These are phyloP conservation scores for Rallus crepitans DNA, from an alignment of 2,797 vertebrate species.

Conservation along the genomic window DNA sequence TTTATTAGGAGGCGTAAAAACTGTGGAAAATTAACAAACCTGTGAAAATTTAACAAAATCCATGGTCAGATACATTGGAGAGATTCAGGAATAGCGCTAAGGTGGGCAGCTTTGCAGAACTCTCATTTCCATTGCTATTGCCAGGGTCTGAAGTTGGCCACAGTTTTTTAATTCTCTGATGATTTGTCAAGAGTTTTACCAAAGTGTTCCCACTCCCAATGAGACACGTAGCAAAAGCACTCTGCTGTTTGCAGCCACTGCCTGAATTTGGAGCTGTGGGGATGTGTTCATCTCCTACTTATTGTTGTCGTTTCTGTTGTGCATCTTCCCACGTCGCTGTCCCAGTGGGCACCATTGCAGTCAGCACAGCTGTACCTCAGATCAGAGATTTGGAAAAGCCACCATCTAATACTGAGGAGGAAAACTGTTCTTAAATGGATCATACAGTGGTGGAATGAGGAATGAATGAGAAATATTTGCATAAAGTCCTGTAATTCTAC, in stretches of 20 bases:
- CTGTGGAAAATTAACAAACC: background rate
- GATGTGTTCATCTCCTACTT: background rate
- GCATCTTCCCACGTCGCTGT: background rate
- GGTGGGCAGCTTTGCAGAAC: background rate
- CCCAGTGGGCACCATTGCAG: background rate
- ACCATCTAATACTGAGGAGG: background rate
- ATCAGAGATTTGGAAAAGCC: background rate
- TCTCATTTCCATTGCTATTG: background rate
- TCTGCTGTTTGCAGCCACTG: fast-evolving
- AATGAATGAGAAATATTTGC: background rate
- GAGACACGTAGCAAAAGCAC: background rate
- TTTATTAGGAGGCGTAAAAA: background rate
- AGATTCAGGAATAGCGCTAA: background rate
- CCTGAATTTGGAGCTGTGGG: background rate
- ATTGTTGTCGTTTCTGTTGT: fast-evolving
- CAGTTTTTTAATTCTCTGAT: background rate
- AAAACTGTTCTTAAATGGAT: background rate
- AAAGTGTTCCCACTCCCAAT: background rate
- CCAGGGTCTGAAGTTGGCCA: background rate
- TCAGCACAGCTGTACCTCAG: background rate
- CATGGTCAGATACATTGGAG: fast-evolving
- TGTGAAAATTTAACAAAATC: background rate
- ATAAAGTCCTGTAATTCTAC: background rate
- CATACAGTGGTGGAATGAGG: background rate
- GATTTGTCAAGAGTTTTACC: background rate